phyloP scores from a whole-genome alignment of 2,113 vertebrate species.

The Cinclus cinclus region DNA sequence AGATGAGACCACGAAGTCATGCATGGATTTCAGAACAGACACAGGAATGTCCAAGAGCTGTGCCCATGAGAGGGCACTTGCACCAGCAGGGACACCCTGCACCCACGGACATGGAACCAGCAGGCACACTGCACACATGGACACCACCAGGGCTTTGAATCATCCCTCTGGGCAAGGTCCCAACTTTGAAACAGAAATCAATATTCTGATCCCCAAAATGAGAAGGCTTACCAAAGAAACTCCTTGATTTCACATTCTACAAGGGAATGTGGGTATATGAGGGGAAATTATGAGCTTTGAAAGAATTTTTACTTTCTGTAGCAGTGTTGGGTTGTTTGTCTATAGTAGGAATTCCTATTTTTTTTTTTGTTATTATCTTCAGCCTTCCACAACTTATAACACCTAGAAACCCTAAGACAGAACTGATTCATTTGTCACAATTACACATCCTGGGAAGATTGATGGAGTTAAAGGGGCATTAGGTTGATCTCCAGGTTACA shows the following conservation, averaged over 20 bases:
- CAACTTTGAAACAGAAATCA: fast-evolving
- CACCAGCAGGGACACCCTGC: not conserved
- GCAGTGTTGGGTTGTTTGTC: not conserved
- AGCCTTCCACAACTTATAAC: not conserved
- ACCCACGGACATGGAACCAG: not conserved
- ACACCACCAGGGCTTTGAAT: not conserved
- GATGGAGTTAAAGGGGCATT: not conserved
- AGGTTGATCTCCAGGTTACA: not conserved
- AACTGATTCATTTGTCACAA: not conserved
- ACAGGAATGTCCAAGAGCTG: not conserved
- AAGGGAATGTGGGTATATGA: fast-evolving
- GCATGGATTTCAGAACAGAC: not conserved
- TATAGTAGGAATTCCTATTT: not conserved
- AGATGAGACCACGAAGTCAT: not conserved
- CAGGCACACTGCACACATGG: not conserved
- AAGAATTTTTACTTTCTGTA: not conserved
- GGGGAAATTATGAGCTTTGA: not conserved
- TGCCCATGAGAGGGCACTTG: not conserved
- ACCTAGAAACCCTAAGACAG: not conserved
- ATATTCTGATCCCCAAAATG: not conserved
- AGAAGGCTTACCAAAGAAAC: not conserved
- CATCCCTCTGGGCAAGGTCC: not conserved
- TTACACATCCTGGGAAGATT: not conserved
- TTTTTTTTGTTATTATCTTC: not conserved
- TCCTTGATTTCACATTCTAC: not conserved